Evolutionary conservation across 2,797 vertebrate species (phyloP).

Genomic region (Bradypodion pumilum): DNA sequence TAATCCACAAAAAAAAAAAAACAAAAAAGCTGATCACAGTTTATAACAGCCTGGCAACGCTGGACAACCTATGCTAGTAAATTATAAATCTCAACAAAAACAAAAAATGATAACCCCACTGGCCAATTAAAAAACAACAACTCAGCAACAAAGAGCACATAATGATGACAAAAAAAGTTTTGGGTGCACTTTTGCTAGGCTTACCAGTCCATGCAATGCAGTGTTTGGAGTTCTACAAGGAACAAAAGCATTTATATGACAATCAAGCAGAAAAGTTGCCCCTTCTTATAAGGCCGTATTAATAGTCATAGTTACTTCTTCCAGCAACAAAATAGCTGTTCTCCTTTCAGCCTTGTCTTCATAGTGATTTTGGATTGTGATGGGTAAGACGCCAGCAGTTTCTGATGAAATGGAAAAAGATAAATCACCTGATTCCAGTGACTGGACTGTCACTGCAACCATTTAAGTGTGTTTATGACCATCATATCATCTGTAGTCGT

Average conservation of each 20-base stretch:
- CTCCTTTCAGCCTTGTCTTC: slow-evolving; percentile 11
- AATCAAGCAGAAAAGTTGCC: background rate
- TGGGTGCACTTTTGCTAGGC: background rate
- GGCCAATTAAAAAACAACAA: too few relatives aligned
- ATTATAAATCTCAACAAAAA: too few relatives aligned
- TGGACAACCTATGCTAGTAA: too few relatives aligned
- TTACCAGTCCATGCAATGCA: background rate
- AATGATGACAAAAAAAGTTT: too few relatives aligned
- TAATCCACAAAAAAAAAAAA: too few relatives aligned
- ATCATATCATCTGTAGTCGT: slow-evolving; percentile 28
- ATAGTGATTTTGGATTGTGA: background rate
- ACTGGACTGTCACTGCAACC: slow-evolving; percentile 17
- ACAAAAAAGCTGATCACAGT: too few relatives aligned
- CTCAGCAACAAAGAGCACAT: too few relatives aligned
- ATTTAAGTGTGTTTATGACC: slow-evolving; percentile 44
- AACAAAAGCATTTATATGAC: background rate
- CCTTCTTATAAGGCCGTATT: background rate
- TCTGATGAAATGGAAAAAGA: slow-evolving; percentile 5
- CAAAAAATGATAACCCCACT: too few relatives aligned
- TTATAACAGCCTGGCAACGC: too few relatives aligned
- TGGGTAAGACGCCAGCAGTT: slow-evolving; percentile 7
- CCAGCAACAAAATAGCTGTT: background rate
- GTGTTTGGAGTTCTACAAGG: background rate
- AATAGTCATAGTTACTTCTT: background rate
- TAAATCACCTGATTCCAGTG: slow-evolving; percentile 35